Evolutionary conservation across 2,113 vertebrate genomes (phyloP), one percentile per base, ranked within the genome.

Genomic region (Mormyrus lacerda): DNA sequence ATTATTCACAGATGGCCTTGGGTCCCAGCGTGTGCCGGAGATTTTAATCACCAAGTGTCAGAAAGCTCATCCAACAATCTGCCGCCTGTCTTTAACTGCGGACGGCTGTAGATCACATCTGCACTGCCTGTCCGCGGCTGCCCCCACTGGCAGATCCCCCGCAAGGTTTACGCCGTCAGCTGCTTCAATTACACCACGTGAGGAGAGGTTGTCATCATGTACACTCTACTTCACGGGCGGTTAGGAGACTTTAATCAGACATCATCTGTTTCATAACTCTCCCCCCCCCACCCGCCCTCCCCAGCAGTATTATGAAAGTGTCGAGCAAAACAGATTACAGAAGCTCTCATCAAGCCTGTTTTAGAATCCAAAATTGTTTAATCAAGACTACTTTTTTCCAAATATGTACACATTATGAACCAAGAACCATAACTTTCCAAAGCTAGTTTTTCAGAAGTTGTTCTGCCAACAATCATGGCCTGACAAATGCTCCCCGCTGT

Each of bases 71-170:
- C 76, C 35, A 11, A 89, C 91, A 93, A 94, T 91, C 93, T 92
- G 93, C 89, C 19, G 83, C 89, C 92, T 92, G 92, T 91, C 91
- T 92, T 93, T 94, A 91, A 92, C 76, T 24, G 31, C 51, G 83
- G n/a, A 13, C n/a, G 88, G 86, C 89, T 89, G 79, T 88, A 89
- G 91, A 89, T 90, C 73, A 91, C 93, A 94, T 93, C 93, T 93
- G 92, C 93, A 91, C 89, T 51, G 88, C 19, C 47, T 88, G 91
- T 93, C 50, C 31, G 13, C 2, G 2, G 21, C 79, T 21, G 1
- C 21, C 5, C 7, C 4, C 48, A 24, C 53, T 87, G 53, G 35
- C 55, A 45, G 5, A 21, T 27, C 45, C 35, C 51, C 76, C 5
- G 27, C 65, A 51, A 51, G 10, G 6, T 17, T 76, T 45, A 42